A percentile compares a stretch with the other conserved stretches of the same genome.
These are phyloP conservation scores for Lampropteryx suffumata DNA, from an alignment of 2,888 invertebrate genomes.

Conservation along the genomic window DNA sequence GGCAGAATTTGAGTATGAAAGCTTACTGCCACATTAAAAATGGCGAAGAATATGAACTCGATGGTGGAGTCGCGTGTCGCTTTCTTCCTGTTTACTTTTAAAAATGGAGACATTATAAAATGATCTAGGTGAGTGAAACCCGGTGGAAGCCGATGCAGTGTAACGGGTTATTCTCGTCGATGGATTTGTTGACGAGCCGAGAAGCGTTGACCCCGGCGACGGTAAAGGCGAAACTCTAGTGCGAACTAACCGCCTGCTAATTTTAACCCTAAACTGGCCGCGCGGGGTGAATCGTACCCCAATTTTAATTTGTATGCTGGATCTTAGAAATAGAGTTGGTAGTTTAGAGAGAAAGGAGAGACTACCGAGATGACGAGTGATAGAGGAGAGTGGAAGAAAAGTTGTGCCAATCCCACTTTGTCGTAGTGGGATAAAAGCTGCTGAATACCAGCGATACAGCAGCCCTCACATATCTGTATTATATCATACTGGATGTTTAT, in stretches of 20 bases:
- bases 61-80: not conserved
- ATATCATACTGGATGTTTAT: no score
- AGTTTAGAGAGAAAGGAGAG: no score
- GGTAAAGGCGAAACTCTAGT: conserved; percentile 63
- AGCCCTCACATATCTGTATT: no score
- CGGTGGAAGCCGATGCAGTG: conserved; percentile 71
- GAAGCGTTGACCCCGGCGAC: conserved; percentile 76
- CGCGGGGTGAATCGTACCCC: conserved; percentile 11
- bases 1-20: no score
- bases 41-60: not conserved
- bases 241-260: conserved; percentile 57
- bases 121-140: conserved; percentile 71
- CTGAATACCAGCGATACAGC: no score
- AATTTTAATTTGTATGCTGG: no score
- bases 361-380: no score
- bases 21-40: no score
- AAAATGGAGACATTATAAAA: conserved; percentile 52
- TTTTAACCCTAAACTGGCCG: conserved; percentile 17
- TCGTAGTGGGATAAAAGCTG: no score
- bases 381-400: no score
- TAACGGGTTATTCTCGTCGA: conserved; percentile 81
- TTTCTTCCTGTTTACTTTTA: conserved; percentile 33
- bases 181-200: conserved; percentile 78
- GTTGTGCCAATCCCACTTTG: no score
- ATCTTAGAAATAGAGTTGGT: no score